Conservation (phyloP, 2,797 vertebrate species). For the Siniperca scherzeri region DNA sequence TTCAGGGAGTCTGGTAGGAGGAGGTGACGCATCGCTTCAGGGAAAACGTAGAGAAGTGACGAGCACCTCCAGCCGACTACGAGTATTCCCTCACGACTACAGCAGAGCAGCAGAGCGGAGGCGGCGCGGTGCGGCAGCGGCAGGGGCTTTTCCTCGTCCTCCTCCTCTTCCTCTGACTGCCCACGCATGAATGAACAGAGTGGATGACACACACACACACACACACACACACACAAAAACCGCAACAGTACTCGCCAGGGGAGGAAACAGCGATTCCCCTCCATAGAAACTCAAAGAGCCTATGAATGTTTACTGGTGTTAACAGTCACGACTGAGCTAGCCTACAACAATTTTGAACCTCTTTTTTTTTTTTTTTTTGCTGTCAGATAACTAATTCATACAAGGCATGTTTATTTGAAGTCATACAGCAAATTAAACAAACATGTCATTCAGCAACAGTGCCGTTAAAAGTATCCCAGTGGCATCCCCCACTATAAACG, state of each 20-base stretch:
- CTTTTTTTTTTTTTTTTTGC: too few relatives aligned
- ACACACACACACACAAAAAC: conserved; percentile 8
- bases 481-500: conserved; percentile 2
- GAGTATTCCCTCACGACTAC: conserved; percentile 86
- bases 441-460: conserved; percentile 12
- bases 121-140: conserved; percentile 51
- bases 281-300: conserved; percentile 43
- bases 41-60: conserved; percentile 69
- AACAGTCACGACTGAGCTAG: conserved; percentile 41
- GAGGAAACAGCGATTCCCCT: conserved; percentile 36
- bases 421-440: conserved; percentile 24
- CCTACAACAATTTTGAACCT: neutral
- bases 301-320: neutral
- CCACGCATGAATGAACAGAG: conserved; percentile 81
- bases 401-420: neutral
- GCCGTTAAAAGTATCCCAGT: conserved; percentile 25
- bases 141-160: conserved; percentile 79
- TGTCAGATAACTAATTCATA: conserved; percentile 16
- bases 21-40: conserved; percentile 79
- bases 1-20: conserved; percentile 59
- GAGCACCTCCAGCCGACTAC: conserved; percentile 60
- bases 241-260: conserved; percentile 42
- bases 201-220: conserved; percentile 42
- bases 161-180: conserved; percentile 61
- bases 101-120: conserved; percentile 43